Evolutionary conservation across 64 coral and sea anemone species (phyloP), one percentile per base, ranked within the genome.

Genomic region (Porites australiensis): DNA sequence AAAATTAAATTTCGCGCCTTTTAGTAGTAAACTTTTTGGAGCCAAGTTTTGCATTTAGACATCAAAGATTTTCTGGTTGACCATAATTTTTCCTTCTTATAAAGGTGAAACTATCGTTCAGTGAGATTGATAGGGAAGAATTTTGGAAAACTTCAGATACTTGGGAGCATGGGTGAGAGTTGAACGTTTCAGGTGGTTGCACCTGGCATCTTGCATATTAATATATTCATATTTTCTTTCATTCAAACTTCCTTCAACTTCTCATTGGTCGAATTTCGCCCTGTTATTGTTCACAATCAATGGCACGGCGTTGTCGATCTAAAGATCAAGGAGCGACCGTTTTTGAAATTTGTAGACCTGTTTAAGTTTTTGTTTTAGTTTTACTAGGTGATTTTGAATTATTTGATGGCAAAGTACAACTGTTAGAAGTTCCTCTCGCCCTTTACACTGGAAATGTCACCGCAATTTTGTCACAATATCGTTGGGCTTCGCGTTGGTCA

Each of bases 191-290:
- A 68, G 81, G 81, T 84, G 81, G 81, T 57, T 27, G 3, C 57
- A 62, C 78, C 78, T 63, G 60, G 57, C 77, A 57, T 14, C 78
- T 63, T 81, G 57, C 77, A 57, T 43, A 63, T 81, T 64, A 81
- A 84, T 21, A 68, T 68, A 84, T 84, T 84, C 61, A 84, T 84
- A 9, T 14, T 48, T 81, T 62, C 6, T 53, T 80, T 14, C 71
- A 47, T 45, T 81, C 53, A 50, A 79, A 21, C 11, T 61, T 18
- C 6, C 16, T 8, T 2, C 27, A 47, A 69, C 81, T 15, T 43
- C 14, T 60, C 4, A 84, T 84, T 84, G 81, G 81, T 68, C 47
- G 21, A 49, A 20, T 81, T 22, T 67, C 63, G 37, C 13, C 13
- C 14, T 84, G 81, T 50, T 22, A 5, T n/a, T 19, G 45, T 65